Percentiles rank a stretch among this genome's conserved stretches.
Evolutionary conservation across 1,140 invertebrate genomes (phyloP).

Genomic region (Lasioglossum baleicum): DNA sequence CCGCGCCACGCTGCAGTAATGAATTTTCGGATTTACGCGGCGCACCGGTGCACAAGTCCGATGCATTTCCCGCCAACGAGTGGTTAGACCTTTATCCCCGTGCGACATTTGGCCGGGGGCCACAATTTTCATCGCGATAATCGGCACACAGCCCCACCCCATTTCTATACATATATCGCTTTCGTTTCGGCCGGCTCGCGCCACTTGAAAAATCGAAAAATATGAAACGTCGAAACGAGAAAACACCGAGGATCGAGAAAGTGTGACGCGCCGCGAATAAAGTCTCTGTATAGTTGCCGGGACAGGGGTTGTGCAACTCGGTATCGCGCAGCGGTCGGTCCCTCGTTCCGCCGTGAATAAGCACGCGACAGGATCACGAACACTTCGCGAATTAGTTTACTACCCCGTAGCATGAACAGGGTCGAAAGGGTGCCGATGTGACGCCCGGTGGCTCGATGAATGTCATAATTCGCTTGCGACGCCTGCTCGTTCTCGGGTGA

Average conservation of each 20-base stretch:
- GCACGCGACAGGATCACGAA: background rate
- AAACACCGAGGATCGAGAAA: background rate
- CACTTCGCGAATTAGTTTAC: background rate
- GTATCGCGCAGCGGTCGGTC: background rate
- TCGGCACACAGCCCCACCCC: slow-evolving; percentile 14
- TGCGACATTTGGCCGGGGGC: slow-evolving; percentile 64
- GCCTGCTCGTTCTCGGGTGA: too few species aligned
- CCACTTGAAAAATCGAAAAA: slow-evolving; percentile 22
- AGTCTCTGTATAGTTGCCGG: background rate
- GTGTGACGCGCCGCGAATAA: background rate
- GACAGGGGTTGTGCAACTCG: background rate
- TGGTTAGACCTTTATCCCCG: slow-evolving; percentile 66
- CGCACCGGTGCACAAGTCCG: slow-evolving; percentile 63
- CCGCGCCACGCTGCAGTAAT: slow-evolving; percentile 55
- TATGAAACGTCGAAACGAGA: background rate
- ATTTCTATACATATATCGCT: background rate
- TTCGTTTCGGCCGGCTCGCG: background rate
- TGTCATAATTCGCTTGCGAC: too few species aligned
- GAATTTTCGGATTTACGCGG: slow-evolving; percentile 67
- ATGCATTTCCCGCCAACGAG: slow-evolving; percentile 62
- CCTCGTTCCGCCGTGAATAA: background rate
- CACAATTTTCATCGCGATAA: slow-evolving; percentile 66
- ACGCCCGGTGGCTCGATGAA: too few species aligned
- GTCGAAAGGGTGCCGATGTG: too few species aligned
- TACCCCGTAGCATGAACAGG: too few species aligned